Conservation (phyloP, 2,113 vertebrate genomes). For the Mandrillus leucophaeus region DNA sequence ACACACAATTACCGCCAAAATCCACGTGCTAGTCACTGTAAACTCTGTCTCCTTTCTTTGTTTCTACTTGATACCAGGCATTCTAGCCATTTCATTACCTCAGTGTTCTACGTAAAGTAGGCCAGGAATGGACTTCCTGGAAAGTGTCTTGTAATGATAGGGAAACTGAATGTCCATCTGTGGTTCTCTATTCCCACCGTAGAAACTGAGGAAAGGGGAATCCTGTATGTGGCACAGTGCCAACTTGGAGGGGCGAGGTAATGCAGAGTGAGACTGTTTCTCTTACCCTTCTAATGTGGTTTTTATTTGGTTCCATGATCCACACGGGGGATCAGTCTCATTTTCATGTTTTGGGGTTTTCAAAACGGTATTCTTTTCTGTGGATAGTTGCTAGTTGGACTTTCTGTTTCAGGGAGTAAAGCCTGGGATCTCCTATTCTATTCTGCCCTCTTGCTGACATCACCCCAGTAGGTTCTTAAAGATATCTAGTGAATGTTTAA, state of each 20-base stretch:
- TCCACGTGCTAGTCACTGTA: background rate
- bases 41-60: background rate
- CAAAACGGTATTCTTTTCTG: background rate
- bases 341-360: background rate
- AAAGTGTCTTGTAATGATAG: background rate
- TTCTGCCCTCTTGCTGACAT: background rate
- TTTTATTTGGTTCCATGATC: background rate
- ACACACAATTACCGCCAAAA: background rate
- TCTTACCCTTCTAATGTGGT: background rate
- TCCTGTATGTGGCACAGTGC: background rate
- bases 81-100: background rate
- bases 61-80: background rate
- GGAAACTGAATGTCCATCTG: background rate
- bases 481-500: background rate
- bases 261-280: background rate
- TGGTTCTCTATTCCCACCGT: background rate
- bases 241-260: background rate
- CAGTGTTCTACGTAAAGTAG: background rate
- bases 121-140: background rate
- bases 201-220: background rate
- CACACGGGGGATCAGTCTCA: background rate
- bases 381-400: background rate
- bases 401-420: background rate
- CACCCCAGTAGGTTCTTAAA: background rate
- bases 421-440: background rate